These are phyloP conservation scores for Syndactyla subalaris DNA, from an alignment of 2,797 vertebrate species.

Conservation along the genomic window DNA sequence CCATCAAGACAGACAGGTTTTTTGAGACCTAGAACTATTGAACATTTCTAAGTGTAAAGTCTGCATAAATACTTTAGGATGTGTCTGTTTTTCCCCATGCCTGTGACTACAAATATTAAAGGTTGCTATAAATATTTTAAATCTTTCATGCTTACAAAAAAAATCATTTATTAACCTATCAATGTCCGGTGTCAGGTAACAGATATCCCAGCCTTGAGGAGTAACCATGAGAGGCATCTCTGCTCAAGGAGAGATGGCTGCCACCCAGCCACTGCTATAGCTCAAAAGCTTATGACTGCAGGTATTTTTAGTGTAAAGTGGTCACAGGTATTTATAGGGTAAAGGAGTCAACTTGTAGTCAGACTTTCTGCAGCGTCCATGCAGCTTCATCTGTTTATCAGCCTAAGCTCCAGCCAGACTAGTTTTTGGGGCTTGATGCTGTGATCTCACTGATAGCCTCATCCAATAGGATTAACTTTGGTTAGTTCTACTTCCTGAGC, in stretches of 20 bases:
- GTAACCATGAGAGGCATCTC: neutral
- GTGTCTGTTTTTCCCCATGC: neutral
- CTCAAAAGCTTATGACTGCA: accelerated
- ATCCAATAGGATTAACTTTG: neutral
- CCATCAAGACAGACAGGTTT: neutral
- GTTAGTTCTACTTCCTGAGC: neutral
- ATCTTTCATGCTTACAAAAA: neutral
- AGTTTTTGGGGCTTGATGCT: neutral
- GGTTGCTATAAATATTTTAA: neutral
- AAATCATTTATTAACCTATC: neutral
- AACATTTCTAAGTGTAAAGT: neutral
- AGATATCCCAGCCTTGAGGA: neutral
- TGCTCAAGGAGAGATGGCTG: neutral
- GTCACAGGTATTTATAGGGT: neutral
- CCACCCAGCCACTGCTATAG: neutral
- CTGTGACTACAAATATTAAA: neutral
- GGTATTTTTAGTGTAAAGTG: neutral
- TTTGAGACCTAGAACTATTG: neutral
- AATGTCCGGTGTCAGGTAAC: neutral
- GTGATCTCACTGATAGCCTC: neutral
- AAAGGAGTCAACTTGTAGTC: neutral
- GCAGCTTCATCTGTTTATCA: neutral
- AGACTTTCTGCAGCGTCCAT: neutral
- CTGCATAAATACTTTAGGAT: neutral
- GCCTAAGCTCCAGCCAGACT: neutral